Conservation (phyloP, 64 coral and sea anemone species). For the Pachyseris speciosa region DNA sequence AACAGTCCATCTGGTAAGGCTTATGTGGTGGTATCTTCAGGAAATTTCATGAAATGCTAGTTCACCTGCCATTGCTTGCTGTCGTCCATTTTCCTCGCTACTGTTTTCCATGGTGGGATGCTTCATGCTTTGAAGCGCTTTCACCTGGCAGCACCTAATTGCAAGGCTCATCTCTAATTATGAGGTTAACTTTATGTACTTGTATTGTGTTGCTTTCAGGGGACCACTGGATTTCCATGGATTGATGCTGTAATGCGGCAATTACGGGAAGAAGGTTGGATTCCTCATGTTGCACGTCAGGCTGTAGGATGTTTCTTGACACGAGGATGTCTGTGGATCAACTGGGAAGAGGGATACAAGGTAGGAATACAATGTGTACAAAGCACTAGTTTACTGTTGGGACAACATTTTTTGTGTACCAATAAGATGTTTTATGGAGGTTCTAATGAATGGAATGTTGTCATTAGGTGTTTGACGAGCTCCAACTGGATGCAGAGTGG, state of each 20-base stretch:
- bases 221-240: conserved; percentile 93
- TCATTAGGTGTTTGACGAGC: conserved; percentile 45
- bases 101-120: no score
- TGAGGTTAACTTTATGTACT: no score
- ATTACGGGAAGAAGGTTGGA: conserved; percentile 84
- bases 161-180: no score
- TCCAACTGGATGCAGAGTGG: conserved; percentile 69
- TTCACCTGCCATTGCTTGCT: no score
- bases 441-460: not conserved
- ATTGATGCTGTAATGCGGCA: conserved; percentile 96
- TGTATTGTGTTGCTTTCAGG: conserved; percentile 8
- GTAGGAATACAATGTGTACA: not conserved
- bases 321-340: conserved; percentile 94
- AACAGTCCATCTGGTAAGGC: no score
- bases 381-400: conserved; percentile 43
- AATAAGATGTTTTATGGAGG: not conserved
- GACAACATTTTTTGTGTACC: no score
- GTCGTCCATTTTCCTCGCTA: no score
- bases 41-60: no score
- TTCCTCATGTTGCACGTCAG: conserved; percentile 84
- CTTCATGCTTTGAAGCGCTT: no score
- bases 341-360: conserved; percentile 97
- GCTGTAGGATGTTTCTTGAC: conserved; percentile 97
- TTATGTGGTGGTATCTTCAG: no score
- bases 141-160: no score